Evolutionary conservation across 2,888 invertebrate genomes (phyloP).

Genomic region (Dendrolimus pini): DNA sequence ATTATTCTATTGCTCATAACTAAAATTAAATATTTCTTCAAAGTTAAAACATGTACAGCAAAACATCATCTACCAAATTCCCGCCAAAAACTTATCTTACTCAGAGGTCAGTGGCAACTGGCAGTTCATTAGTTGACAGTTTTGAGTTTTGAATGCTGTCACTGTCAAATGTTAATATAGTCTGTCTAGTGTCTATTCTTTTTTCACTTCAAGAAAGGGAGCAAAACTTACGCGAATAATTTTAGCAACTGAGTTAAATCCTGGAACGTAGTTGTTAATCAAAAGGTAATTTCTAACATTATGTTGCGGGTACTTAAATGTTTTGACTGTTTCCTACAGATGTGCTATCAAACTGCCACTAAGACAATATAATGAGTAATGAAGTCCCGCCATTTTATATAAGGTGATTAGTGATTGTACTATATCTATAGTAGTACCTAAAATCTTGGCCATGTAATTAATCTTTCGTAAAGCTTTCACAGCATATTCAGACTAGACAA

Average conservation of each 20-base stretch:
- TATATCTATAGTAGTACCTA: background rate
- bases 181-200: background rate
- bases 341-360: too few species aligned
- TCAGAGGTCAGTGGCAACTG: too few species aligned
- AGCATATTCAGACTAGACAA: background rate
- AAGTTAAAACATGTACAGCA: too few species aligned
- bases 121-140: too few species aligned
- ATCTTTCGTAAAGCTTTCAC: background rate
- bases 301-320: background rate
- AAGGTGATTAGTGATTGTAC: background rate
- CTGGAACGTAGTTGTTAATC: constrained; percentile 3
- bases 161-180: too few species aligned
- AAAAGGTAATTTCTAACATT: constrained; percentile 5
- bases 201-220: background rate
- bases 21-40: too few species aligned
- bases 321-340: background rate
- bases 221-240: background rate
- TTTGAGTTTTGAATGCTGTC: too few species aligned
- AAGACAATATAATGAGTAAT: background rate
- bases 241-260: constrained; percentile 4
- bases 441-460: background rate
- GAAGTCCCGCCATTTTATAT: constrained; percentile 2
- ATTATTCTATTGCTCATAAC: too few species aligned
- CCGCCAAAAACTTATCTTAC: too few species aligned
- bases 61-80: too few species aligned